phyloP scores from a whole-genome alignment of 1,140 invertebrate species.

The Schlechtendalia chinensis region DNA sequence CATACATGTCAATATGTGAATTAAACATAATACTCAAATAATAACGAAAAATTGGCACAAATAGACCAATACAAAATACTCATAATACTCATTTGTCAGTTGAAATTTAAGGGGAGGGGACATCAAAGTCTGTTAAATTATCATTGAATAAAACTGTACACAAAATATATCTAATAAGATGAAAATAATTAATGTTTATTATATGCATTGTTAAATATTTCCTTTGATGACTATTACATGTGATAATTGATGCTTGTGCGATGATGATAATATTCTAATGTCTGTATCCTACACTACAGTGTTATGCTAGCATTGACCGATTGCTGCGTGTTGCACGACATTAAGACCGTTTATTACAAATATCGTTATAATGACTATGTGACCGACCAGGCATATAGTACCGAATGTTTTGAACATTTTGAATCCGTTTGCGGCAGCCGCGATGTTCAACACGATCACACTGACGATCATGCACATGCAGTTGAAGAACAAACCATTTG shows the following conservation, averaged over 20 bases:
- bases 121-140: constrained; percentile 9
- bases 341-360: constrained; percentile 53
- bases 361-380: constrained; percentile 53
- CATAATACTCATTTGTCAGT: too few relatives aligned
- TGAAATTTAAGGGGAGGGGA: too few relatives aligned
- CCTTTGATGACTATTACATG: not conserved
- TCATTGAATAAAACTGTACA: not conserved
- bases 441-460: constrained; percentile 52
- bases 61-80: not conserved
- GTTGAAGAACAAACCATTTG: constrained; percentile 53
- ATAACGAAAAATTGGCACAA: constrained; percentile 33
- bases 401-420: constrained; percentile 53
- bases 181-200: constrained; percentile 2
- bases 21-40: not conserved
- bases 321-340: constrained; percentile 28
- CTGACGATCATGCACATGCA: constrained; percentile 53
- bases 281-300: too few relatives aligned
- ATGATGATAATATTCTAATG: too few relatives aligned
- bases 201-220: not conserved
- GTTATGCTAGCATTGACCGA: constrained; percentile 8
- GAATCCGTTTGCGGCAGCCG: constrained; percentile 52
- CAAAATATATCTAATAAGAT: not conserved
- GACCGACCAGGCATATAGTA: constrained; percentile 52
- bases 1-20: not conserved
- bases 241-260: too few relatives aligned